A percentile compares a stretch with the other conserved stretches of the same genome.
Evolutionary conservation across 2,113 vertebrate species (phyloP).

Genomic region (Hiodon alosoides): DNA sequence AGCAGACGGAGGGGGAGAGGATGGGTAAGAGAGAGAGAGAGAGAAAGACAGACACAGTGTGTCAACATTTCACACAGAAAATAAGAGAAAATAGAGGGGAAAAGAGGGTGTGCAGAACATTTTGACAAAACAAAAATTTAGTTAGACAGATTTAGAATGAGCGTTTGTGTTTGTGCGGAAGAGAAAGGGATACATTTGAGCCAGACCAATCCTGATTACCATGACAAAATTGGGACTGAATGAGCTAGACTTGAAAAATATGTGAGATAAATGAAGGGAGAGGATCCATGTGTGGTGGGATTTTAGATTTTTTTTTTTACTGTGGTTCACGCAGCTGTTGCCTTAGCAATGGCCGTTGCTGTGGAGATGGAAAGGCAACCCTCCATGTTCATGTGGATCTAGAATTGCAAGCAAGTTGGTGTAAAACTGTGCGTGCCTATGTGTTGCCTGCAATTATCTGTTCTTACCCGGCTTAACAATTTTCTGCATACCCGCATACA

Average conservation of each 20-base stretch:
- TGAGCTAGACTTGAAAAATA: constrained; percentile 13
- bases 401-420: constrained; percentile 27
- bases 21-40: constrained; percentile 42
- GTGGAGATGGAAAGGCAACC: constrained; percentile 55
- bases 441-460: neutral
- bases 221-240: constrained; percentile 35
- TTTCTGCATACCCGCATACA: constrained; percentile 29
- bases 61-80: constrained; percentile 47
- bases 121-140: no score
- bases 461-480: neutral
- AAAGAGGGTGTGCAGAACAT: constrained; percentile 52
- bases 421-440: constrained; percentile 7
- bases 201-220: neutral
- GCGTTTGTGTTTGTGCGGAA: neutral
- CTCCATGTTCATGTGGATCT: constrained; percentile 54
- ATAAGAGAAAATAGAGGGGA: constrained; percentile 44
- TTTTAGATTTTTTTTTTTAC: constrained; percentile 43
- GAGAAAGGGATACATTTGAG: neutral
- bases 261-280: constrained; percentile 33
- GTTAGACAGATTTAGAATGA: constrained; percentile 44
- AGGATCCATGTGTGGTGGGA: constrained; percentile 32
- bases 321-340: constrained; percentile 65
- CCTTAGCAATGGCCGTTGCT: constrained; percentile 70
- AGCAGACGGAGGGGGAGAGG: constrained; percentile 22
- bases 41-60: constrained; percentile 33